phyloP scores from a whole-genome alignment of 1,140 invertebrate genomes.

The Branchinecta lynchi region DNA sequence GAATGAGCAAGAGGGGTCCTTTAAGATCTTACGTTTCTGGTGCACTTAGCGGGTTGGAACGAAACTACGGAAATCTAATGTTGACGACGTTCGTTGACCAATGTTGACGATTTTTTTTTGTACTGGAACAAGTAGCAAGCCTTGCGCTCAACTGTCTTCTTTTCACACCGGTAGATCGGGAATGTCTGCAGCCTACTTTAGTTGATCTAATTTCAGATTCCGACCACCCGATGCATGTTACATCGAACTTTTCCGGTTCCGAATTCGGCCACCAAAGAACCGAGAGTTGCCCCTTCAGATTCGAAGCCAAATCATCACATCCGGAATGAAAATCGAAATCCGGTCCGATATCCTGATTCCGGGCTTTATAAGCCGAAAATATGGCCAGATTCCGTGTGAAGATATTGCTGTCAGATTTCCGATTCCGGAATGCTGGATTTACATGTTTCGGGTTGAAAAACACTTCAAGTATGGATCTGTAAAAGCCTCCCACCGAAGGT shows the following conservation, averaged over 20 bases:
- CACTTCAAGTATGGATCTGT: slow-evolving; percentile 98
- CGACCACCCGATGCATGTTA: slow-evolving; percentile 97
- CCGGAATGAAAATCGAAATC: slow-evolving; percentile 79
- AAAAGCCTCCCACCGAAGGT: slow-evolving; percentile 80
- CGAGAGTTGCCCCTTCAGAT: slow-evolving; percentile 90
- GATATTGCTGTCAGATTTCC: slow-evolving; percentile 94
- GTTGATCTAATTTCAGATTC: slow-evolving; percentile 46
- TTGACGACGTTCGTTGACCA: too few species aligned
- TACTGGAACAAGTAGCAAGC: background rate
- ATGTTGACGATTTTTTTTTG: slow-evolving; percentile 12
- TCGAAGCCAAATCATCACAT: slow-evolving; percentile 67
- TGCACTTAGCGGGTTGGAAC: too few species aligned
- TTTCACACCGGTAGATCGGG: background rate
- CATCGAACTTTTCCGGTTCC: slow-evolving; percentile 90
- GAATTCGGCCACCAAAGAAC: slow-evolving; percentile 87
- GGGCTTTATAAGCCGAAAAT: slow-evolving; percentile 82
- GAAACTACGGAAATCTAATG: slow-evolving; percentile 1
- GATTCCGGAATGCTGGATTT: slow-evolving; percentile 98
- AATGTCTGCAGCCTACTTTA: slow-evolving; percentile 13
- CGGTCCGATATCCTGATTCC: slow-evolving; percentile 86
- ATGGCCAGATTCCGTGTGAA: slow-evolving; percentile 90
- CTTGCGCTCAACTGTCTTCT: background rate
- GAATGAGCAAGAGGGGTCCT: too few species aligned
- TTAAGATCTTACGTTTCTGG: too few species aligned
- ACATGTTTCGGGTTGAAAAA: slow-evolving; percentile 94